phyloP scores from a whole-genome alignment of 2,888 invertebrate genomes.

The Smittia aterrima region DNA sequence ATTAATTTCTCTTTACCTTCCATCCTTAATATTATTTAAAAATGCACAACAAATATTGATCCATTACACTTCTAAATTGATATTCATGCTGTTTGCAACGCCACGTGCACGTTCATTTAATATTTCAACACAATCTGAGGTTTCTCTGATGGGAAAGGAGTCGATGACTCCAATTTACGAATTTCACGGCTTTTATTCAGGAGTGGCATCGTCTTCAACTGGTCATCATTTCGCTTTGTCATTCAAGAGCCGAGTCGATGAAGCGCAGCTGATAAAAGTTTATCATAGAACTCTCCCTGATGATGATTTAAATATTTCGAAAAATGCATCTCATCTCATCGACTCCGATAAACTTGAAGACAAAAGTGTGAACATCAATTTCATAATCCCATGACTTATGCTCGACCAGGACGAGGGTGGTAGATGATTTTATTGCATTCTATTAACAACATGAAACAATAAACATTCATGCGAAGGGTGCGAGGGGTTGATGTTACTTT shows the following conservation, averaged over 20 bases:
- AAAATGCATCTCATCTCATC: background rate
- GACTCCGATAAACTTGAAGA: background rate
- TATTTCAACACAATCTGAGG: constrained; percentile 6
- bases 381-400: background rate
- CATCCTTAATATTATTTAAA: too few relatives aligned
- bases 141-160: background rate
- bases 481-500: background rate
- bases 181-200: constrained; percentile 6
- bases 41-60: background rate
- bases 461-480: constrained; percentile 22
- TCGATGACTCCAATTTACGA: constrained; percentile 12
- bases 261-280: background rate
- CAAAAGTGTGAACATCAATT: constrained; percentile 21
- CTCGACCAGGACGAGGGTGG: constrained; percentile 19
- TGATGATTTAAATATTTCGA: background rate
- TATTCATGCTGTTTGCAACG: background rate
- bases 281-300: background rate
- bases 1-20: too few relatives aligned
- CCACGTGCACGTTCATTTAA: constrained; percentile 16
- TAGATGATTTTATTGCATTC: constrained; percentile 40
- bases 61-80: background rate
- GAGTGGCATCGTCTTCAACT: constrained; percentile 14
- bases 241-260: background rate
- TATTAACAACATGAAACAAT: constrained; percentile 41
- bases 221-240: background rate